These are phyloP conservation scores for Peromyscus attwateri DNA, from an alignment of 2,797 vertebrate species.

Conservation along the genomic window DNA sequence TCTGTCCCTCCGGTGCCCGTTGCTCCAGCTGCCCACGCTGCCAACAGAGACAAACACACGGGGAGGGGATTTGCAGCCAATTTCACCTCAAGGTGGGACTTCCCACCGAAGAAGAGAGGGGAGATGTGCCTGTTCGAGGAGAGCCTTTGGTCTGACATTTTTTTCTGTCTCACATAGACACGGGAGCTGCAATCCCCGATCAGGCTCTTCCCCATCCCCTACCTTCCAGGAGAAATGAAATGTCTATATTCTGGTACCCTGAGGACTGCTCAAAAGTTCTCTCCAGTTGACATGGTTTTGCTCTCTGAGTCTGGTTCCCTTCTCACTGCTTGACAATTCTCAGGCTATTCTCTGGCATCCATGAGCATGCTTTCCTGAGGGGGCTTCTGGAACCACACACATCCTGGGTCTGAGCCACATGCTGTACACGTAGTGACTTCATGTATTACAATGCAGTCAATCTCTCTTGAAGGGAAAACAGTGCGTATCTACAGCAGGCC, in stretches of 20 bases:
- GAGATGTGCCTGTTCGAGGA: neutral
- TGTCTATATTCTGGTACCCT: neutral
- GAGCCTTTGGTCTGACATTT: neutral
- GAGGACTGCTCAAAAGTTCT: conserved; percentile 1
- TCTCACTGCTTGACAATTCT: neutral
- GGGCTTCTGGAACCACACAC: neutral
- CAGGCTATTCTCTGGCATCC: neutral
- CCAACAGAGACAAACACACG: neutral
- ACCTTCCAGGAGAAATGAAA: neutral
- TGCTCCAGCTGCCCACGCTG: neutral
- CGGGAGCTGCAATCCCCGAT: rapidly evolving
- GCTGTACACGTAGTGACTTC: neutral
- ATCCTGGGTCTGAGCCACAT: too few species aligned
- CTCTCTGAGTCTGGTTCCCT: neutral
- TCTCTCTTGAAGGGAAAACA: neutral
- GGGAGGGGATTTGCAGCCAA: neutral
- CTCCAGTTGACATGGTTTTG: neutral
- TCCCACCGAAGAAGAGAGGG: neutral
- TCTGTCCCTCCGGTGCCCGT: neutral
- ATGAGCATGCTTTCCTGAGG: neutral
- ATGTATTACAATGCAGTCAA: rapidly evolving
- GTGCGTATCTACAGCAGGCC: neutral
- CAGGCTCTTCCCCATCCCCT: neutral
- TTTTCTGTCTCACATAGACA: neutral
- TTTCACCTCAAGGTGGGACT: neutral